Evolutionary conservation across 2,113 vertebrate genomes (phyloP).

Genomic region (Odobenus rosmarus): DNA sequence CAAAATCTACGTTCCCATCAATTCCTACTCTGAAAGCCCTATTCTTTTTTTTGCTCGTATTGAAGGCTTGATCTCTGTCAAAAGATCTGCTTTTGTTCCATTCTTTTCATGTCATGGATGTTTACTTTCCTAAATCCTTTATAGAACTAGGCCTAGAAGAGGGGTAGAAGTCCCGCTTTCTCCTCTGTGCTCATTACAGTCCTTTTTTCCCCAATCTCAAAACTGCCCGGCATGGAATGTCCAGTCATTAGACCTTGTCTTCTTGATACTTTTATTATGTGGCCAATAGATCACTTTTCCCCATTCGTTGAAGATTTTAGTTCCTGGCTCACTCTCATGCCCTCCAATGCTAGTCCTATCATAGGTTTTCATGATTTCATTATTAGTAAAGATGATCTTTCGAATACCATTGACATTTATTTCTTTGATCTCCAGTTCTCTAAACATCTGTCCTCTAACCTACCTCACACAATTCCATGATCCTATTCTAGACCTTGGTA

Average conservation of each 20-base stretch:
- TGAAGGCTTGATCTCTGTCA: not conserved
- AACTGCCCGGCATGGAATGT: not conserved
- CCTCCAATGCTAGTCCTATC: not conserved
- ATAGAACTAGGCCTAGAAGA: not conserved
- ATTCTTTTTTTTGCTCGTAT: not conserved
- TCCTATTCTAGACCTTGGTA: not conserved
- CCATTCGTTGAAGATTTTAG: not conserved
- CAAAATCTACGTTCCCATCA: not conserved
- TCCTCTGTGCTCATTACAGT: not conserved
- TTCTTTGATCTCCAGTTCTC: not conserved
- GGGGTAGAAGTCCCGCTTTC: not conserved
- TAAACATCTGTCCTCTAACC: not conserved
- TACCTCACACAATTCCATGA: not conserved
- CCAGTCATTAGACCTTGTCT: not conserved
- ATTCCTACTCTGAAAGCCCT: not conserved
- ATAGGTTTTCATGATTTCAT: not conserved
- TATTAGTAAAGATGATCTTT: constrained; percentile 3
- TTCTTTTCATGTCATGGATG: not conserved
- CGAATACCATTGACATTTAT: not conserved
- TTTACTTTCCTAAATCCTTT: constrained; percentile 1
- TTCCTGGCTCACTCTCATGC: not conserved
- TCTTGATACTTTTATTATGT: not conserved
- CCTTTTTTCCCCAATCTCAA: not conserved
- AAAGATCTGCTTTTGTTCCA: not conserved
- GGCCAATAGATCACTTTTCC: not conserved